These are phyloP conservation scores for Anoplopoma fimbria DNA, from an alignment of 2,113 vertebrate species.

Conservation along the genomic window DNA sequence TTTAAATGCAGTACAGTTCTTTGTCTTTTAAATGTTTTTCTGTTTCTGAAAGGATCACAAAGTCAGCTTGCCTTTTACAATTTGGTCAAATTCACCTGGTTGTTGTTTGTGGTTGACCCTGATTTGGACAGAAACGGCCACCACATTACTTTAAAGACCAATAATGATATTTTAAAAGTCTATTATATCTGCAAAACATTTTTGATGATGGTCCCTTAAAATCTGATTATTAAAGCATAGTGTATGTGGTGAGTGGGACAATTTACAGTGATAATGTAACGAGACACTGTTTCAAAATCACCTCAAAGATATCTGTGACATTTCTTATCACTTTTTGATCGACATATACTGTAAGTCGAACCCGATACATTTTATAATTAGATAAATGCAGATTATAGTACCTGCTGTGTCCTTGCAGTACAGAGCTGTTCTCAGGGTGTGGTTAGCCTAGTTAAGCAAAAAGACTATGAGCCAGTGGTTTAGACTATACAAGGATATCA, in stretches of 20 bases:
- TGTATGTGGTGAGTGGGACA: background rate
- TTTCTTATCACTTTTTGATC: background rate
- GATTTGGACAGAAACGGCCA: too few species aligned
- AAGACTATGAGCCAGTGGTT: background rate
- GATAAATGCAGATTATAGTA: background rate
- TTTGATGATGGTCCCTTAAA: background rate
- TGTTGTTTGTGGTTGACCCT: too few species aligned
- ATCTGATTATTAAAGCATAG: background rate
- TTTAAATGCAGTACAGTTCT: too few species aligned
- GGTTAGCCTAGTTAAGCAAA: background rate
- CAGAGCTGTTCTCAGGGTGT: background rate
- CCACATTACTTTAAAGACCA: too few species aligned
- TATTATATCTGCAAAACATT: too few species aligned
- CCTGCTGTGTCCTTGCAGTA: background rate
- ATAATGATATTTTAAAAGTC: too few species aligned
- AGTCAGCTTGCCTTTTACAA: too few species aligned
- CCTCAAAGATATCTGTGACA: background rate
- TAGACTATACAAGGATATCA: background rate
- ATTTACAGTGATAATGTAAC: background rate
- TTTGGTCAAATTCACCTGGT: too few species aligned
- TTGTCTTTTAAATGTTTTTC: too few species aligned
- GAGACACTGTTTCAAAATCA: background rate
- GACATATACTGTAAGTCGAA: background rate
- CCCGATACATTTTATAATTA: background rate
- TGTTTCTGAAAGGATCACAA: too few species aligned